phyloP scores from a whole-genome alignment of 2,797 vertebrate genomes.

The Myripristis jacobus region DNA sequence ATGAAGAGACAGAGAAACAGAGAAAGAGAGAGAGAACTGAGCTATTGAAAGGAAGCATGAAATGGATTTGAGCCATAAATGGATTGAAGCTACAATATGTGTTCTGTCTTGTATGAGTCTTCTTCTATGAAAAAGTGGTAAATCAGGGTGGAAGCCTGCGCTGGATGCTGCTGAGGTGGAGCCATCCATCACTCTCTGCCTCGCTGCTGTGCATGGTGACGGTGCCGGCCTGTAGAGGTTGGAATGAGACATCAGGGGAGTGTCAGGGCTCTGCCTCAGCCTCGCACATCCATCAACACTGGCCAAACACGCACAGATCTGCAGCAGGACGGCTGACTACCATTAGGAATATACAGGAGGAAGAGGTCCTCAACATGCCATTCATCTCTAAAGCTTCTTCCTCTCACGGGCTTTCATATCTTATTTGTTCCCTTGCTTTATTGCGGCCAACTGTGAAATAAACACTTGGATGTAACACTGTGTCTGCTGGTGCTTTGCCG shows the following conservation, averaged over 20 bases:
- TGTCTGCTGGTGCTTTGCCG: background rate
- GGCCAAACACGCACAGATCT: conserved; percentile 53
- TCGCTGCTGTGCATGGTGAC: conserved; percentile 37
- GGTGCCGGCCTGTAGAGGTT: conserved; percentile 42
- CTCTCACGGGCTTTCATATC: conserved; percentile 48
- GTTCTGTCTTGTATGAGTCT: conserved; percentile 59
- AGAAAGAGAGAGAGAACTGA: conserved; percentile 46
- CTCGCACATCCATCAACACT: conserved; percentile 70
- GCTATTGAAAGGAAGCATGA: conserved; percentile 50
- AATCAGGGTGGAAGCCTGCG: conserved; percentile 58
- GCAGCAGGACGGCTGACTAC: conserved; percentile 48
- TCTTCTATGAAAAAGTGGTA: conserved; percentile 48
- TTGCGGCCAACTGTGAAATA: conserved; percentile 31
- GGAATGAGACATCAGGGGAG: conserved; percentile 77
- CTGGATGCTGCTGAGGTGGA: conserved; percentile 47
- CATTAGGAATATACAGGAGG: conserved; percentile 42
- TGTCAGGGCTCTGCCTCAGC: conserved; percentile 56
- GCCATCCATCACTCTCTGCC: conserved; percentile 67
- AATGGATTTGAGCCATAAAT: conserved; percentile 53
- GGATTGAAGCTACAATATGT: conserved; percentile 59
- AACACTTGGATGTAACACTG: conserved; percentile 31
- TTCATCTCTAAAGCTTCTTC: conserved; percentile 28
- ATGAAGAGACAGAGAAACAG: conserved; percentile 38
- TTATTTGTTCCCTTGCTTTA: conserved; percentile 36
- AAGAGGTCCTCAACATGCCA: conserved; percentile 53